Conservation (phyloP, 2,888 invertebrate genomes). For the Hypomecis punctinalis region DNA sequence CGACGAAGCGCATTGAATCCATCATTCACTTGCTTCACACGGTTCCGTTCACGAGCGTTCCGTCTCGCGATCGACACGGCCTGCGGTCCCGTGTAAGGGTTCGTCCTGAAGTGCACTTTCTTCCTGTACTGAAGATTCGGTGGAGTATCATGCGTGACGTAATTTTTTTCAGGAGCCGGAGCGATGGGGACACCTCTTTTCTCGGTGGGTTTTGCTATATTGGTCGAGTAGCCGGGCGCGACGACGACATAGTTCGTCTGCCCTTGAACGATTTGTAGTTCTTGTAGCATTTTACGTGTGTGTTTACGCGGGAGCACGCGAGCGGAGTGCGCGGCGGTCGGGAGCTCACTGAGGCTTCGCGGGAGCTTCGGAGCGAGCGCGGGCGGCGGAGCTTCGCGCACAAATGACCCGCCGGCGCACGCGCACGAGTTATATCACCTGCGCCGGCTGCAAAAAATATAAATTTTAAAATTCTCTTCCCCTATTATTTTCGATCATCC, state of each 20-base stretch:
- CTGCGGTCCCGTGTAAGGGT: slow-evolving; percentile 87
- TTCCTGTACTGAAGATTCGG: slow-evolving; percentile 88
- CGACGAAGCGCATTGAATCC: slow-evolving; percentile 95
- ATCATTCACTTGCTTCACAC: slow-evolving; percentile 97
- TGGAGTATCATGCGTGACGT: slow-evolving; percentile 80
- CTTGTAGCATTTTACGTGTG: slow-evolving; percentile 78
- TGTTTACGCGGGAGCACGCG: slow-evolving; percentile 67
- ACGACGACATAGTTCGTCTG: slow-evolving; percentile 87
- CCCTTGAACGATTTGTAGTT: slow-evolving; percentile 82
- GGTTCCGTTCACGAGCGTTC: slow-evolving; percentile 97
- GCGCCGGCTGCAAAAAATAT: slow-evolving; percentile 85
- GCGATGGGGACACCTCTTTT: slow-evolving; percentile 84
- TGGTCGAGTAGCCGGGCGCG: slow-evolving; percentile 76
- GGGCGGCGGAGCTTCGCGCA: slow-evolving; percentile 74
- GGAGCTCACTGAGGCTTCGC: slow-evolving; percentile 71
- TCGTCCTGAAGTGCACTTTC: slow-evolving; percentile 89
- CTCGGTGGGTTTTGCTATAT: slow-evolving; percentile 79
- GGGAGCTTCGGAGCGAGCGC: slow-evolving; percentile 70
- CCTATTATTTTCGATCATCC: slow-evolving; percentile 85
- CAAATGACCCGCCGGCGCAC: slow-evolving; percentile 82
- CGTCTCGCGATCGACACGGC: slow-evolving; percentile 94
- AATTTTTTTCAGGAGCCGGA: slow-evolving; percentile 85
- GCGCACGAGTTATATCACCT: slow-evolving; percentile 84
- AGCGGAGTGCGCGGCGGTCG: slow-evolving; percentile 70
- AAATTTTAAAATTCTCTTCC: slow-evolving; percentile 84